Conservation (phyloP, 2,113 vertebrate species). For the Hoplias malabaricus region DNA sequence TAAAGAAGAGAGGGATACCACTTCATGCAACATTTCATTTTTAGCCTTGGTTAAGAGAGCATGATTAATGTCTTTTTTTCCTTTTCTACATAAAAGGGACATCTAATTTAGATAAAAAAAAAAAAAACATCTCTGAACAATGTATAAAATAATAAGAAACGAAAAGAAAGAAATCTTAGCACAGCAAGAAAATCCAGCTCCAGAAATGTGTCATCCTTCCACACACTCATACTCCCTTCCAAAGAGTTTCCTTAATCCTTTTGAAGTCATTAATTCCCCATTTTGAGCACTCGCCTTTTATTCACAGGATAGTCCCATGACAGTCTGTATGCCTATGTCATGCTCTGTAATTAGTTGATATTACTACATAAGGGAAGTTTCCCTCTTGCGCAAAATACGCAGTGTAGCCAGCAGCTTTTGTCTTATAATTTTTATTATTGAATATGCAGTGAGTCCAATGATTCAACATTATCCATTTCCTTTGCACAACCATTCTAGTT, state of each 20-base stretch:
- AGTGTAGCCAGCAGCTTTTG: no score
- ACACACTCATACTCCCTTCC: neutral
- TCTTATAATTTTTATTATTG: no score
- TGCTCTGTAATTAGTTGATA: neutral
- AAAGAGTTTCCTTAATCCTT: neutral
- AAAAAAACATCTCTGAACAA: neutral
- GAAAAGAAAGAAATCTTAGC: no score
- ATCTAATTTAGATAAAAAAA: neutral
- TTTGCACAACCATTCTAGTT: no score
- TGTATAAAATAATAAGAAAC: neutral
- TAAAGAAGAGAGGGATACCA: neutral
- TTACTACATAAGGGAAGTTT: neutral
- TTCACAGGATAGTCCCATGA: no score
- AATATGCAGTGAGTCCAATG: no score
- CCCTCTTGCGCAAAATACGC: neutral
- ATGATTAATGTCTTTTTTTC: neutral
- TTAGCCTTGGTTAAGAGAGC: neutral
- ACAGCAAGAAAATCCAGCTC: no score
- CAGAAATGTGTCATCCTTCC: neutral
- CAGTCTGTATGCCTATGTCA: no score
- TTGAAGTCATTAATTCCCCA: no score
- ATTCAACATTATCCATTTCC: no score
- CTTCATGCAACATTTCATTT: neutral
- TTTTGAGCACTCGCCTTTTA: no score
- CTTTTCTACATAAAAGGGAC: neutral